Evolutionary conservation across 2,888 invertebrate species (phyloP).

Genomic region (Druceiella hillmani): DNA sequence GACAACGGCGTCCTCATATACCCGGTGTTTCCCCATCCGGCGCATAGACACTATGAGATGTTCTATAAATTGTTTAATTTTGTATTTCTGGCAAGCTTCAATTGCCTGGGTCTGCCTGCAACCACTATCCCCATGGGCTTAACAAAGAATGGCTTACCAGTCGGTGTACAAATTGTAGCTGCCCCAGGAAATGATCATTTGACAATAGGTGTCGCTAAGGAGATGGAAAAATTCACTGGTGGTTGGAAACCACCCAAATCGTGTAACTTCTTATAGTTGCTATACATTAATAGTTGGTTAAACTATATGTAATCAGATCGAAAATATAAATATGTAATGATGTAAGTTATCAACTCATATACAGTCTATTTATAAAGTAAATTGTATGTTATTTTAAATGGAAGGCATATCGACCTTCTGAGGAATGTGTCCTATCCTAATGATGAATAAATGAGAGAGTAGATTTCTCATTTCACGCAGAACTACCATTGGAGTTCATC

Average conservation of each 20-base stretch:
- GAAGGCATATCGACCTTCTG: too few species aligned
- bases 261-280: too few species aligned
- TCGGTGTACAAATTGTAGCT: slow-evolving; percentile 64
- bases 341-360: too few species aligned
- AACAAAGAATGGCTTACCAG: slow-evolving; percentile 65
- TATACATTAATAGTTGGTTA: too few species aligned
- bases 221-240: slow-evolving; percentile 76
- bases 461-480: too few species aligned
- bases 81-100: slow-evolving; percentile 76
- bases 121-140: slow-evolving; percentile 80
- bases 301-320: too few species aligned
- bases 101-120: slow-evolving; percentile 75
- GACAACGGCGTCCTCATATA: slow-evolving; percentile 65
- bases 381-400: too few species aligned
- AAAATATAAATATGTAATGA: too few species aligned
- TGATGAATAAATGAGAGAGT: too few species aligned
- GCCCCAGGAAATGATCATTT: slow-evolving; percentile 68
- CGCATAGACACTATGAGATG: slow-evolving; percentile 60
- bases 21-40: slow-evolving; percentile 61
- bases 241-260: slow-evolving; percentile 74
- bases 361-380: too few species aligned
- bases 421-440: too few species aligned
- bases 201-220: slow-evolving; percentile 74
- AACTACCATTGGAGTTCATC: too few species aligned
- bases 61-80: slow-evolving; percentile 64